Percentiles rank a stretch among this genome's conserved stretches.
phyloP scores from a whole-genome alignment of 2,888 invertebrate genomes.

The Oxycera nigricornis region DNA sequence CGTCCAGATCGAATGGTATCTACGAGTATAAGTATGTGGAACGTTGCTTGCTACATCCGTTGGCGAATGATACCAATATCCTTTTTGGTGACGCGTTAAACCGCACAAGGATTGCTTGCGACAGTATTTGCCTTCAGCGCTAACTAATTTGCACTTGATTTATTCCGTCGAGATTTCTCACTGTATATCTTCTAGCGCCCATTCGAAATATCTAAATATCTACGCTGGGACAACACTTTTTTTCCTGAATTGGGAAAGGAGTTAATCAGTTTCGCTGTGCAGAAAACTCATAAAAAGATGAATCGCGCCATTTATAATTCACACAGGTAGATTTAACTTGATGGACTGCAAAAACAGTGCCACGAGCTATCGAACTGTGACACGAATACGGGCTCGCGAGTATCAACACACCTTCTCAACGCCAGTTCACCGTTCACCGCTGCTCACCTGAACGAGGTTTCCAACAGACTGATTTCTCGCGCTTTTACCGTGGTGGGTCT shows the following conservation, averaged over 20 bases:
- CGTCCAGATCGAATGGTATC: background rate
- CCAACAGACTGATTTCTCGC: conserved; percentile 39
- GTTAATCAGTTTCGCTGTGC: background rate
- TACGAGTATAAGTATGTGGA: background rate
- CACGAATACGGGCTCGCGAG: conserved; percentile 19
- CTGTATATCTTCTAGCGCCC: too few relatives aligned
- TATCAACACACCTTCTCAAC: background rate
- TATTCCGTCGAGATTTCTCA: too few relatives aligned
- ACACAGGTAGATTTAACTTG: background rate
- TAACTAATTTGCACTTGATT: too few relatives aligned
- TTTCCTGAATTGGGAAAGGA: background rate
- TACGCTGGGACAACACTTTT: too few relatives aligned
- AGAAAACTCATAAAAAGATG: background rate
- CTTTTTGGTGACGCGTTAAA: background rate
- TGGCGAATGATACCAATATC: background rate
- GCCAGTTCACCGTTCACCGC: conserved; percentile 21
- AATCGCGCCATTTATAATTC: background rate
- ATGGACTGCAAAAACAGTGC: conserved; percentile 8
- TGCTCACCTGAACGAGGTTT: conserved; percentile 38
- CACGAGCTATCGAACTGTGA: conserved; percentile 33
- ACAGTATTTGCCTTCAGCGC: too few relatives aligned
- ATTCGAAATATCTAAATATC: too few relatives aligned
- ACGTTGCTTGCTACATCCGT: background rate
- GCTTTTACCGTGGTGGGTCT: conserved; percentile 26
- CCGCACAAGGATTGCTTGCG: too few relatives aligned